Base-by-base conservation (phyloP, 2,888 invertebrate species). In the Carterocephalus palaemon region DNA sequence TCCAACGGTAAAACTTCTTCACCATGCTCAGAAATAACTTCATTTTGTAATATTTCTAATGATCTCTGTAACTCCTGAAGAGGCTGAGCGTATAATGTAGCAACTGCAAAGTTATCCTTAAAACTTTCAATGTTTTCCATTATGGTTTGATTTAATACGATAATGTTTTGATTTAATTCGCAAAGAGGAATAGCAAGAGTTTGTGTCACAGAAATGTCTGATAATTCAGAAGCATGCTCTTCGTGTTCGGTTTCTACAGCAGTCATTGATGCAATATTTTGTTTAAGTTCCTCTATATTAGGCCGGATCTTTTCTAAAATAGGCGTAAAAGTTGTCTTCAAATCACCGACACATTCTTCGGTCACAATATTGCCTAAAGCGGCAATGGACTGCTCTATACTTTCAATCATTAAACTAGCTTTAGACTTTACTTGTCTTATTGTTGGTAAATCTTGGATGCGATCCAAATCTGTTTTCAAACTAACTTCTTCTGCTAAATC, bases 41-140 rank as follows among this genome's bases (percentile, higher is more conserved):
- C 76, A 52, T 86, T 81, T 48, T 87, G 84, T 31, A 88, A 62
- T 45, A 80, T 71, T 70, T 84, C 76, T 48, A 88, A 64, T 24
- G 82, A 78, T 7, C 61, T 77, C 34, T 84, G 68, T 28, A 88
- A 59, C 51, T 88, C 87, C 17, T 79, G 70, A 39, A 88, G 63
- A 10, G 88, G 83, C 46, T 81, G 70, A 16, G 88, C 88, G 7
- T 89, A 64, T 2, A 76, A 75, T 37, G 77, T 68, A 22, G 82
- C 57, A 2, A 80, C 54, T 51, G 64, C 63, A 46, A 50, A 62
- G 15, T 59, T 62, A 45, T 75, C 69, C 61, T 74, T 75, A 3
- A 76, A 54, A 43, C 59, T 67, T 20, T 68, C 67, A 32, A 73
- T 57, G 46, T 78, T 76, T 63, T 86, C 85, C 2, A 74, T 49